phyloP scores from a whole-genome alignment of 2,888 invertebrate species.

The Rotaria sp. region DNA sequence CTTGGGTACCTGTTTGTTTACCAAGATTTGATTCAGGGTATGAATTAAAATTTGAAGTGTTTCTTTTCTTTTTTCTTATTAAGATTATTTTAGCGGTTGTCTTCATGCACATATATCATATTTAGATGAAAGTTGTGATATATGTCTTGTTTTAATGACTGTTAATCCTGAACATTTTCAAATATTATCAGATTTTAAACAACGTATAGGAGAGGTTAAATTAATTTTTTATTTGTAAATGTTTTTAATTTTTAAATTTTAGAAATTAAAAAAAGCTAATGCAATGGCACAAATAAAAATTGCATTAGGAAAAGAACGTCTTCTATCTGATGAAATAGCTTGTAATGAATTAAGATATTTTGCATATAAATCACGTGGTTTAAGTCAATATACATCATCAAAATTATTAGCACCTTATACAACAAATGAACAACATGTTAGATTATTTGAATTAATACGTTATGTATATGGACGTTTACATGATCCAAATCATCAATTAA shows the following conservation, averaged over 20 bases:
- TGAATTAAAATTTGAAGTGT: too few species aligned
- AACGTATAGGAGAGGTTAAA: not conserved
- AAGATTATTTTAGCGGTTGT: constrained; percentile 71
- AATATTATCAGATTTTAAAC: not conserved
- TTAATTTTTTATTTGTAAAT: not conserved
- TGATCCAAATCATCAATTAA: constrained; percentile 24
- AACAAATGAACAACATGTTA: not conserved
- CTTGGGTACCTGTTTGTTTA: constrained; percentile 94
- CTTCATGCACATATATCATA: constrained; percentile 94
- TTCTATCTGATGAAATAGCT: not conserved
- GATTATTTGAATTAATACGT: constrained; percentile 11
- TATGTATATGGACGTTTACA: constrained; percentile 9
- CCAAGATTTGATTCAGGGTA: constrained; percentile 78
- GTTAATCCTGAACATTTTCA: constrained; percentile 16
- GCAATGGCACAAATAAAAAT: not conserved
- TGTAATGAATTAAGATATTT: constrained; percentile 11
- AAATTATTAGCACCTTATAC: not conserved
- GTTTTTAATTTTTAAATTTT: not conserved
- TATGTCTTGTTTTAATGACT: not conserved
- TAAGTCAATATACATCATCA: constrained; percentile 23
- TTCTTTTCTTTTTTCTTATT: not conserved
- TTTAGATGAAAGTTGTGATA: constrained; percentile 65
- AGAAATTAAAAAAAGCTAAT: not conserved
- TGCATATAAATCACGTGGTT: constrained; percentile 29
- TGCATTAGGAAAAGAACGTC: not conserved